Base-by-base conservation (phyloP, 37 sponge, comb jelly and placozoan genomes). In the Halisarca cf. caerulea region DNA sequence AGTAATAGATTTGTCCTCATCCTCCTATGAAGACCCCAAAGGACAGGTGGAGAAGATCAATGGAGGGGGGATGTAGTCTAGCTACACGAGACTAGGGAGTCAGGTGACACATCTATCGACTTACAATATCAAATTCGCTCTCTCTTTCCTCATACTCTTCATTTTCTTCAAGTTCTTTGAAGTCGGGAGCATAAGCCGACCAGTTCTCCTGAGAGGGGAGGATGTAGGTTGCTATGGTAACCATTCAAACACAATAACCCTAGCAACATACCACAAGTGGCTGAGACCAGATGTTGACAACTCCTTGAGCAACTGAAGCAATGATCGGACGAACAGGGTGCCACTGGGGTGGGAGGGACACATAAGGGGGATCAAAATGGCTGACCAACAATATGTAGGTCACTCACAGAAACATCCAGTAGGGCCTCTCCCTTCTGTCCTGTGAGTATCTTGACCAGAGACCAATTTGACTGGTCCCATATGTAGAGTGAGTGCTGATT, bases 101-200 rank as follows among this genome's bases (percentile, higher is more conserved):
- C 34, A 41, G 18, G 32, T 75, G 47, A 43, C 24, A 61, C 14
- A 43, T 28, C 2, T 58, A 2, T 28, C 21, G 25, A 39, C 68
- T 83, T 23, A 94, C 95, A 61, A 96, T 88, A 78, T 98, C 99
- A 94, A 98, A 98, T 55, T 98, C 96, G 34, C 87, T 88, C 80
- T 98, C 99, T 55, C 80, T 88, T 82, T 98, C 99, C 33, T 92
- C 94, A 53, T 96, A 98, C 64, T 96, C 96, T 43, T 91, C 93
- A 82, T 98, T 98, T 80, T 98, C 99, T 7, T 98, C 99, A 57
- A 98, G 88, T 60, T 98, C 99, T 44, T 92, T 94, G 89, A 98
- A 98, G 83, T 98, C 94, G 18, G 99, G 99, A 17, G 99, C 99
- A 80, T 89, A 98, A 57, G 99, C 96, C 88, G 93, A 92, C 99